These are phyloP conservation scores for Bedellia somnulentella DNA, from an alignment of 2,888 invertebrate genomes.

Conservation along the genomic window DNA sequence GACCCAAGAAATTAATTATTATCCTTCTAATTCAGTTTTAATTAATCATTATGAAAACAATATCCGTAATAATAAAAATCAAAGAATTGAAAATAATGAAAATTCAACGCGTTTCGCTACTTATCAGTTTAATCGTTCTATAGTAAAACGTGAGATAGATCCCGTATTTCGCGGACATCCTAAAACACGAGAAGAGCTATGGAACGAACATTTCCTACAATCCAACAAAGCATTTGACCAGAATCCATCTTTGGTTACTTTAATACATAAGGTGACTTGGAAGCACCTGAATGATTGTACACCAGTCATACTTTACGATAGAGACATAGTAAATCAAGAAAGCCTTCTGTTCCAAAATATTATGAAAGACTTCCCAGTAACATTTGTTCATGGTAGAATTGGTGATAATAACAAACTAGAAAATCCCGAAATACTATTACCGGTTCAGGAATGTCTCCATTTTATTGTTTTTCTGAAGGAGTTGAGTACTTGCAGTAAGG, in stretches of 20 bases:
- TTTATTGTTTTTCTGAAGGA: constrained; percentile 70
- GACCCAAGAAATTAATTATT: constrained; percentile 28
- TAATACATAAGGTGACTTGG: constrained; percentile 62
- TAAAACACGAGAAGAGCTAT: constrained; percentile 57
- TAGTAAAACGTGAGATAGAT: constrained; percentile 39
- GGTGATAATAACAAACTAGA: constrained; percentile 41
- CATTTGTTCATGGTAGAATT: constrained; percentile 66
- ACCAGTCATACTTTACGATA: constrained; percentile 69
- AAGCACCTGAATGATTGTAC: constrained; percentile 67
- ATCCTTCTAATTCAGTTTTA: constrained; percentile 21
- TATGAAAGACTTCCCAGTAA: constrained; percentile 55
- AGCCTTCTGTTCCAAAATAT: constrained; percentile 60
- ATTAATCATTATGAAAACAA: not conserved
- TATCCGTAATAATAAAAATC: constrained; percentile 3
- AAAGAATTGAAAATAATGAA: constrained; percentile 7
- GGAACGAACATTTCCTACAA: constrained; percentile 52
- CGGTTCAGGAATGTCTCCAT: constrained; percentile 58
- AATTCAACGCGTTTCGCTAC: not conserved
- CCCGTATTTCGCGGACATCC: constrained; percentile 60
- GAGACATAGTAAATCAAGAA: constrained; percentile 54
- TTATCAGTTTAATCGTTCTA: constrained; percentile 3
- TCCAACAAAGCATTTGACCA: constrained; percentile 40
- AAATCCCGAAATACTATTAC: constrained; percentile 39
- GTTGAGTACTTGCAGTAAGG: constrained; percentile 56
- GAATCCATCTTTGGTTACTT: constrained; percentile 59